These are phyloP conservation scores for Thaumatotibia leucotreta DNA, from an alignment of 1,140 invertebrate species.

Conservation along the genomic window DNA sequence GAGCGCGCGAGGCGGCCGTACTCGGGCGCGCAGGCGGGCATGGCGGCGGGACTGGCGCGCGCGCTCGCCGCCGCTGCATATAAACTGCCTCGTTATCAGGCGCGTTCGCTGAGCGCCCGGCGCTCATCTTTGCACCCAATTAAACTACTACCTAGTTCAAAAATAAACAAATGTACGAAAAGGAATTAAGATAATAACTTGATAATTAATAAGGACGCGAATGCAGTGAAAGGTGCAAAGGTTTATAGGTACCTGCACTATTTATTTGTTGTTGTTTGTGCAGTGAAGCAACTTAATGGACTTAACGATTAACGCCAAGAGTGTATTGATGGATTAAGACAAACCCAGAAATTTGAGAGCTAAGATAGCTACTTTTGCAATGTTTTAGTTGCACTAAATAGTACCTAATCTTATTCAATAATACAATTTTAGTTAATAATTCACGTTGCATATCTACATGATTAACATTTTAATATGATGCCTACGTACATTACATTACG, in stretches of 20 bases:
- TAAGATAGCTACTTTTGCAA: no score
- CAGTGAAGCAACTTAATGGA: neutral
- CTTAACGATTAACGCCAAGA: neutral
- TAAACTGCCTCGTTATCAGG: conserved; percentile 66
- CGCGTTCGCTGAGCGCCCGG: conserved; percentile 29
- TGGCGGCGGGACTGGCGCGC: conserved; percentile 66
- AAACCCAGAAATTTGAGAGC: no score
- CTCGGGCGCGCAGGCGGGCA: conserved; percentile 82
- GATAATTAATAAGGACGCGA: neutral
- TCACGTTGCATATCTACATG: no score
- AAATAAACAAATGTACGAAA: conserved; percentile 36
- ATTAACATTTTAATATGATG: no score
- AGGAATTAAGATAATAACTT: neutral
- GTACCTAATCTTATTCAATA: no score
- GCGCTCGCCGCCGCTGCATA: conserved; percentile 47
- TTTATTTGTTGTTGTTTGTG: neutral
- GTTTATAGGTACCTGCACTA: neutral
- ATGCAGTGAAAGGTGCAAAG: conserved; percentile 19
- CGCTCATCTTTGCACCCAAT: conserved; percentile 72
- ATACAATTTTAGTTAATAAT: no score
- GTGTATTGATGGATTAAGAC: no score
- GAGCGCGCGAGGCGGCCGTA: conserved; percentile 76
- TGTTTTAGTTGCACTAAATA: no score
- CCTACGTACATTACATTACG: no score
- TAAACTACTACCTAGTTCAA: conserved; percentile 59